phyloP scores from a whole-genome alignment of 2,113 vertebrate species.

The Neomonachus schauinslandi region DNA sequence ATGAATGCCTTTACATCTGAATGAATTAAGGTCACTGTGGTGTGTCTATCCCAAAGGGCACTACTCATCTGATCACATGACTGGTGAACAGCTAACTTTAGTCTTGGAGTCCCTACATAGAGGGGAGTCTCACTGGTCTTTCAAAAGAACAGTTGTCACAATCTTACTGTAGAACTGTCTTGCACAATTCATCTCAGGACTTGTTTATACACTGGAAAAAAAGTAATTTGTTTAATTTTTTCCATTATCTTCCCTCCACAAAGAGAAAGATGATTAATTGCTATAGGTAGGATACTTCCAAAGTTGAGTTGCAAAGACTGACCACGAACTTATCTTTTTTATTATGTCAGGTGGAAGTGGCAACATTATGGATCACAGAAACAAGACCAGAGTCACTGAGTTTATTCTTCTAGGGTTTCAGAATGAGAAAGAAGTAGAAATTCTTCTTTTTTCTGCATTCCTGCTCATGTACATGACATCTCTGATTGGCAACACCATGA shows the following conservation, averaged over 20 bases:
- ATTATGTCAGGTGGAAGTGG: neutral
- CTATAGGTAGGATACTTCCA: neutral
- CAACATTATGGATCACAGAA: slow-evolving; percentile 13
- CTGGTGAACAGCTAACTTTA: neutral
- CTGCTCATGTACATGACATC: slow-evolving; percentile 59
- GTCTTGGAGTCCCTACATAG: neutral
- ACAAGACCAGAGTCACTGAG: slow-evolving; percentile 47
- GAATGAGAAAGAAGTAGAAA: neutral
- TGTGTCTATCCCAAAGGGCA: neutral
- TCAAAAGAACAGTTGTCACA: neutral
- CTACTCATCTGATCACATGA: neutral
- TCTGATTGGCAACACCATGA: slow-evolving; percentile 58
- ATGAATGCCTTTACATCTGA: neutral
- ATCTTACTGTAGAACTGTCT: neutral
- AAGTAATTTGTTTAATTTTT: neutral
- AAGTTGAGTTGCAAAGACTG: neutral
- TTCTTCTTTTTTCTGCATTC: slow-evolving; percentile 53
- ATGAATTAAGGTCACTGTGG: neutral
- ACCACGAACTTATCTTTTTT: neutral
- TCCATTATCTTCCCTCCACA: neutral
- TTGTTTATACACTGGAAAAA: neutral
- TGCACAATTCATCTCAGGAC: neutral
- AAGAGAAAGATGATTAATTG: neutral
- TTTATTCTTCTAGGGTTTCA: slow-evolving; percentile 73
- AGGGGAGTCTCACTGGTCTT: neutral